These are phyloP conservation scores for Corythucha ciliata DNA, from an alignment of 2,888 invertebrate species.

Conservation along the genomic window DNA sequence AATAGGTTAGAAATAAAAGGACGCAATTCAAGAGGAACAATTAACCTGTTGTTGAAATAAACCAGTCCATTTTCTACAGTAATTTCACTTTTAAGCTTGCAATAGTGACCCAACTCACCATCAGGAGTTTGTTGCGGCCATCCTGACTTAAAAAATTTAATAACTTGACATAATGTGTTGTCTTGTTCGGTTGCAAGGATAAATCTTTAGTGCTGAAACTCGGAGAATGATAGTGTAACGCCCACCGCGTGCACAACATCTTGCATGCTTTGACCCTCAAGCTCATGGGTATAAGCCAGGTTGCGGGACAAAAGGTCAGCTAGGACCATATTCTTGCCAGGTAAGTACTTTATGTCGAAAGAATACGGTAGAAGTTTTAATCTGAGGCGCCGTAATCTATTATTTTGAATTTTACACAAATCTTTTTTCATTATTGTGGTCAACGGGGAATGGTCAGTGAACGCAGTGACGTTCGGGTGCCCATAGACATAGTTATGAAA, in stretches of 20 bases:
- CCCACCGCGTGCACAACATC: not conserved
- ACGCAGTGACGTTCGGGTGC: slow-evolving; percentile 6
- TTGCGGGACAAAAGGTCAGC: not conserved
- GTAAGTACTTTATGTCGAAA: not conserved
- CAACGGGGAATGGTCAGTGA: not conserved
- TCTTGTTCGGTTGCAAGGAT: not conserved
- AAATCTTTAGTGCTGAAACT: no score
- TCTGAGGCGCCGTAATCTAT: not conserved
- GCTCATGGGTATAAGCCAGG: not conserved
- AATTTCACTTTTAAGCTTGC: not conserved
- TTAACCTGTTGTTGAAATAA: not conserved
- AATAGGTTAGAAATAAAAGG: not conserved
- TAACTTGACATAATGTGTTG: no score
- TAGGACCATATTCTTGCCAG: not conserved
- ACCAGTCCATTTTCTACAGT: slow-evolving; percentile 2
- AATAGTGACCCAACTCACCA: not conserved
- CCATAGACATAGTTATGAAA: slow-evolving; percentile 20
- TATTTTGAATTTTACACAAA: not conserved
- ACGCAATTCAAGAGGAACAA: not conserved
- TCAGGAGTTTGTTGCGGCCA: no score
- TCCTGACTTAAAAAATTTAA: no score
- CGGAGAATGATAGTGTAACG: not conserved
- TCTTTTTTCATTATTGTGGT: not conserved
- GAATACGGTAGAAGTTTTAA: not conserved
- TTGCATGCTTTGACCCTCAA: not conserved